Base-by-base conservation (phyloP, 2,113 vertebrate species). In the Zosterops pallidus region DNA sequence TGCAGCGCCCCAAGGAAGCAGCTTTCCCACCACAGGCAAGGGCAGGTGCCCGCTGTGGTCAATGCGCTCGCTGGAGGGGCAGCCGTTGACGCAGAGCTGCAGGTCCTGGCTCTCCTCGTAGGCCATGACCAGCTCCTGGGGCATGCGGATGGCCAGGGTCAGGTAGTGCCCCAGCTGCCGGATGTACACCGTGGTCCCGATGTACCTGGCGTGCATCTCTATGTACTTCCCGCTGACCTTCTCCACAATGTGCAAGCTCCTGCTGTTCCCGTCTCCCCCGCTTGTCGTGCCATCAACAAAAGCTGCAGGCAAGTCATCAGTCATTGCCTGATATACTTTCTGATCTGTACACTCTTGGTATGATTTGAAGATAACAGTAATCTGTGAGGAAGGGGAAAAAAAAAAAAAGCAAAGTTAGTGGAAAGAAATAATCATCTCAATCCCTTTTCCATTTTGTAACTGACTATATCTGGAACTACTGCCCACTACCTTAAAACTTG, bases 301-400 rank as follows among this genome's bases (percentile, higher is more conserved):
- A 89, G 99, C 99, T 12, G 99, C 98, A 0, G 99, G 99, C 55
- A 99, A 98, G 97, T 99, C 98, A 86, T 99, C 98, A 7, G 98
- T 98, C 95, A 99, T 98, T 3, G 99, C 99, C 84, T 99, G 99
- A 98, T 99, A 99, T 2, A 99, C 99, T 89, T 99, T 99, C 98
- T 99, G 99, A 59, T 99, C 99, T 8, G 99, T 99, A 79, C 99
- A 99, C 65, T 99, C 98, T 65, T 98, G 98, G 75, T 98, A 99
- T 4, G 99, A 98, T 95, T 99, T 99, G 96, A 99, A 99, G 96
- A 99, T 99, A 82, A 99, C 97, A 16, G 99, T 99, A 95, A 99
- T 97, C 99, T 99, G 83, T 31, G 59, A 39, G 56, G 25, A 14
- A 8, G 6, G 24, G 39, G 3, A 5, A 8, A 9, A 2, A 35